Evolutionary conservation across 2,113 vertebrate species (phyloP), one percentile per base, ranked within the genome.

Genomic region (Dolichallabes microphthalmus): DNA sequence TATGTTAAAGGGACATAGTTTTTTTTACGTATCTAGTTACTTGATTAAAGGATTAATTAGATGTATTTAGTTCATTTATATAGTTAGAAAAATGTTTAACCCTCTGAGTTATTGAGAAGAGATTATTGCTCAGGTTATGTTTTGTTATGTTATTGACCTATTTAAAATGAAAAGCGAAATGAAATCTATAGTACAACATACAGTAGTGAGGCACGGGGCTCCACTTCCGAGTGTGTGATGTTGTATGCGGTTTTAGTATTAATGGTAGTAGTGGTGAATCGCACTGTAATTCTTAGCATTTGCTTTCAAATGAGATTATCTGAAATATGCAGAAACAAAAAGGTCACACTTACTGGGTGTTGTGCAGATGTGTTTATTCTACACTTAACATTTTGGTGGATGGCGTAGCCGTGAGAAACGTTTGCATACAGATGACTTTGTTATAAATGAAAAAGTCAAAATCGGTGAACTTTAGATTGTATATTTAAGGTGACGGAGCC

Each of bases 81-180:
- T 76, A 88, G 82, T 90, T 88, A 82, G 85, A 82, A 57, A 45
- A 75, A 84, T 90, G 86, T 94, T 94, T 94, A 94, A 94, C 94
- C 93, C 93, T 94, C 94, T 94, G 94, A 94, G 93, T 94, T 92
- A 93, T 64, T 82, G 35, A 32, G 35, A 63, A 58, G 64, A 35
- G 39, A 35, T 82, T 86, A 92, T 45, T 91, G 89, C 87, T 86
- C 84, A 84, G 25, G 61, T 88, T 82, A 84, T 22, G 22, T 17
- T 22, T 53, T 11, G 52, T 81, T 45, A 45, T 45, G 45, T 88
- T 88, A 84, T 45, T 52, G 39, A 30, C 82, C 82, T 83, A 83
- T 84, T 88, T 85, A 85, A 61, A 86, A 74, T 27, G 25, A 69
- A 80, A 13, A 19, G 35, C 52, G 19, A 22, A 68, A 50, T 68